Evolutionary conservation across 2,797 vertebrate genomes (phyloP).

Genomic region (Ctenopoma multispine): DNA sequence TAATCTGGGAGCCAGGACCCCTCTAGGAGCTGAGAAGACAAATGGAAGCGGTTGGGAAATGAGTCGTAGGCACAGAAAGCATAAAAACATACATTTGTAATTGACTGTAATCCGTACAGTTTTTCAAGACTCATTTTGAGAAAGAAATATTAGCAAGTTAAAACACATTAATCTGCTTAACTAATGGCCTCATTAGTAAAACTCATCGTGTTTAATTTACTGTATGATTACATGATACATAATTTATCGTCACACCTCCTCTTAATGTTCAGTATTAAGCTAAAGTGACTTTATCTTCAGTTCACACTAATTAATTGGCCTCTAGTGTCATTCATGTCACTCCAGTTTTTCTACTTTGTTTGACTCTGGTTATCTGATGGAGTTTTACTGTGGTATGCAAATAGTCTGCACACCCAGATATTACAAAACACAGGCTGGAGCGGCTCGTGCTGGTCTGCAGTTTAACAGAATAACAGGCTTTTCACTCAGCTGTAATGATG

Average conservation of each 20-base stretch:
- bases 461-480: conserved; percentile 19
- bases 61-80: not conserved
- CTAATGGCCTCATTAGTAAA: conserved; percentile 10
- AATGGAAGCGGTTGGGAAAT: not conserved
- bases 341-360: conserved; percentile 64
- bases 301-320: not conserved
- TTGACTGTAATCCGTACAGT: too few species aligned
- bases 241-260: conserved; percentile 1
- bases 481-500: conserved; percentile 1
- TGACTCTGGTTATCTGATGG: conserved; percentile 43
- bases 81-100: not conserved
- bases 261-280: not conserved
- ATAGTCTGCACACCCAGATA: conserved; percentile 27
- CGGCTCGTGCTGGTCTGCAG: conserved; percentile 9
- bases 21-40: not conserved
- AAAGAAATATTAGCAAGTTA: conserved; percentile 12
- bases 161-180: conserved; percentile 1
- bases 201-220: not conserved
- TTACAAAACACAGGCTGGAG: conserved; percentile 1
- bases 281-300: not conserved
- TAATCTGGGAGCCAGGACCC: not conserved
- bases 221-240: not conserved
- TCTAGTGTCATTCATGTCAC: conserved; percentile 2
- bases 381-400: conserved; percentile 54
- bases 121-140: not conserved